phyloP scores from a whole-genome alignment of 2,797 vertebrate species.

The Tamandua tetradactyla region DNA sequence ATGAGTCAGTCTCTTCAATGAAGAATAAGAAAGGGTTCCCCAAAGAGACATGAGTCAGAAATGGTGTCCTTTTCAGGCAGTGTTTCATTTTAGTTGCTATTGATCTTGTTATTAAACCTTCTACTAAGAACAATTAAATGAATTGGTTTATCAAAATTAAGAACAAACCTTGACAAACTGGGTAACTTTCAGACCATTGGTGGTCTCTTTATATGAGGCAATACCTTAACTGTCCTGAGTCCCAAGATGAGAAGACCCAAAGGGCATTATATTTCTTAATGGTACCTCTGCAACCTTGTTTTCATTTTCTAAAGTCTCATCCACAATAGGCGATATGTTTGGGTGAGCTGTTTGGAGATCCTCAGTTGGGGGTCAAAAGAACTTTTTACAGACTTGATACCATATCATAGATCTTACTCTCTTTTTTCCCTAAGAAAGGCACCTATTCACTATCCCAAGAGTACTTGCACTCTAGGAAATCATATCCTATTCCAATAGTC shows the following conservation, averaged over 20 bases:
- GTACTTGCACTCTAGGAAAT: neutral
- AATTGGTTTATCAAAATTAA: neutral
- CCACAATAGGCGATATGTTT: neutral
- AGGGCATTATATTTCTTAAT: neutral
- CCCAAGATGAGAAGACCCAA: neutral
- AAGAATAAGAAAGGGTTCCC: neutral
- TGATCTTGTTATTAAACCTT: neutral
- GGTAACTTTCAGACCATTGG: neutral
- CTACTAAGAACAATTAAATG: neutral
- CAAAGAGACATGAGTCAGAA: neutral
- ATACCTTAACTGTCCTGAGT: neutral
- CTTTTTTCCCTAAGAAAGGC: neutral
- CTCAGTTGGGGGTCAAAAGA: neutral
- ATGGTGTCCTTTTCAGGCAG: neutral
- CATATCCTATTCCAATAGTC: neutral
- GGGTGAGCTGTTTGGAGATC: neutral
- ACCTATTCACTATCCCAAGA: neutral
- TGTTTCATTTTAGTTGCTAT: neutral
- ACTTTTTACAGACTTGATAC: neutral
- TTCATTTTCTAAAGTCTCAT: neutral
- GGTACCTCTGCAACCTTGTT: neutral
- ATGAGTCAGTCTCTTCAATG: neutral
- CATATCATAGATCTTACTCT: neutral
- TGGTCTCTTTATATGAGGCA: neutral
- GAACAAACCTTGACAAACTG: neutral